Conservation (phyloP, 2,888 invertebrate genomes). For the Troides helena region DNA sequence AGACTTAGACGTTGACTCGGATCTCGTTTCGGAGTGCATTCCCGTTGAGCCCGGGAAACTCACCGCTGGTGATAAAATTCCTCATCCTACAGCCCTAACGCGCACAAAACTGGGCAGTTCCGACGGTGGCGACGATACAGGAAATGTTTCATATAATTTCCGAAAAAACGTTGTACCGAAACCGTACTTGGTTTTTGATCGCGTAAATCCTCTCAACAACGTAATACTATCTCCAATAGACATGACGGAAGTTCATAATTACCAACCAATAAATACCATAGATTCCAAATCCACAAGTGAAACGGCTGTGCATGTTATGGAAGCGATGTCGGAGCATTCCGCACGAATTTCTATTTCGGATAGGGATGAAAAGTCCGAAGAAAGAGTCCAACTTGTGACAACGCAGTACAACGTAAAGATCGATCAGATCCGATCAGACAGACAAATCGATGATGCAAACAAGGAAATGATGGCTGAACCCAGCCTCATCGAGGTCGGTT, state of each 20-base stretch:
- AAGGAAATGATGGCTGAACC: conserved; percentile 29
- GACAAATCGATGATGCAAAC: not conserved
- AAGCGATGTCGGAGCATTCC: not conserved
- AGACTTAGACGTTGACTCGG: conserved; percentile 48
- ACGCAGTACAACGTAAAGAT: conserved; percentile 20
- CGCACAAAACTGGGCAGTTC: not conserved
- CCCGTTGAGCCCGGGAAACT: not conserved
- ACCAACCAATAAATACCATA: conserved; percentile 4
- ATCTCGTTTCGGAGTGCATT: conserved; percentile 38
- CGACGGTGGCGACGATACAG: not conserved
- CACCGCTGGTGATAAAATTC: not conserved
- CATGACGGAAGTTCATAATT: conserved; percentile 14
- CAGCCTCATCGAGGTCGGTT: conserved; percentile 36
- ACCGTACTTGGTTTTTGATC: conserved; percentile 57
- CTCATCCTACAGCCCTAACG: not conserved
- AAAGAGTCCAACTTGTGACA: conserved; percentile 2
- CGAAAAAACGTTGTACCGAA: not conserved
- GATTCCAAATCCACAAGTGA: not conserved
- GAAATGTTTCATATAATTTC: not conserved
- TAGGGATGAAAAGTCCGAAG: not conserved
- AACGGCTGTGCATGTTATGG: not conserved
- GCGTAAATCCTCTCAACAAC: conserved; percentile 64
- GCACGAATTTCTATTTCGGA: not conserved
- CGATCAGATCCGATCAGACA: not conserved
- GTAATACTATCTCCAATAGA: conserved; percentile 43